Percentiles rank a stretch among this genome's conserved stretches.
Conservation (phyloP, 2,888 invertebrate genomes). For the Noctua comes region DNA sequence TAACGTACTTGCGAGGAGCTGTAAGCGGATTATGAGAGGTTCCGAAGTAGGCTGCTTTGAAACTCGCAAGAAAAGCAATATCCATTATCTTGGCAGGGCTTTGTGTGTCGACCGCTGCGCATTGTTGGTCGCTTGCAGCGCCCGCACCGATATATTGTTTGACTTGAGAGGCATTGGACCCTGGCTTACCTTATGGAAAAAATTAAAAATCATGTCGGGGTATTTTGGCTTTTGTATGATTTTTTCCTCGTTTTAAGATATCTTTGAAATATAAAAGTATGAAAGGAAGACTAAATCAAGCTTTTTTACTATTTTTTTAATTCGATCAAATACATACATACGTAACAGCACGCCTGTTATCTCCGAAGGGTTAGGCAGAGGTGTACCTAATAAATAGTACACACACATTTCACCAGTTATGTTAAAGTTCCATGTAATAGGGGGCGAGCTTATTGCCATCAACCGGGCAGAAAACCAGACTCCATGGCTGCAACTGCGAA, state of each 20-base stretch:
- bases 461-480: no score
- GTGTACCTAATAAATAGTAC: no score
- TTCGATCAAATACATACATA: neutral
- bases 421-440: no score
- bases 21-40: slow-evolving; percentile 89
- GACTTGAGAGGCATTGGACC: slow-evolving; percentile 73
- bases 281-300: neutral
- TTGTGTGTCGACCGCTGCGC: slow-evolving; percentile 82
- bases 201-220: slow-evolving; percentile 50
- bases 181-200: slow-evolving; percentile 67
- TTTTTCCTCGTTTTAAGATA: neutral
- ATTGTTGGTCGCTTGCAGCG: slow-evolving; percentile 81
- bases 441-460: no score
- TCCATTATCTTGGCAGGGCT: slow-evolving; percentile 88
- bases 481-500: no score
- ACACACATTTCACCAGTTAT: no score
- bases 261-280: neutral
- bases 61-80: slow-evolving; percentile 90
- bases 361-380: no score
- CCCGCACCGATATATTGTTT: slow-evolving; percentile 76
- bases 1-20: slow-evolving; percentile 83
- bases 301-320: neutral
- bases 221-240: slow-evolving; percentile 21
- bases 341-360: no score
- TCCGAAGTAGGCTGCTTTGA: slow-evolving; percentile 89